Evolutionary conservation across 2,888 invertebrate genomes (phyloP), one percentile per base, ranked within the genome.

Genomic region (Sipunculus nudus): DNA sequence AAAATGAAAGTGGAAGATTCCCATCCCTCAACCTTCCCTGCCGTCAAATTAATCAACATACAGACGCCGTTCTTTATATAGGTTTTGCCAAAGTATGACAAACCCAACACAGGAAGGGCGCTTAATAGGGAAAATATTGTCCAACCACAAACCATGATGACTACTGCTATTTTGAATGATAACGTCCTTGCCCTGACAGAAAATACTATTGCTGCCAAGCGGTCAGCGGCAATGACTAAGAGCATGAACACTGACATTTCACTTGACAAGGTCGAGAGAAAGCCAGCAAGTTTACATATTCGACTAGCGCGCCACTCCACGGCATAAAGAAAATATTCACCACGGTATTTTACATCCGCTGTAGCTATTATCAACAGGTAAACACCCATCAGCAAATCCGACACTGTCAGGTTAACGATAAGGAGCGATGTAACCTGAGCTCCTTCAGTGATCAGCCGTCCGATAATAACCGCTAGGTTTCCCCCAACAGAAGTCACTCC

Each of bases 201-300:
- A 29, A 43, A 41, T 28, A 55, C 28, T 2, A 32, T 19, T 16
- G 54, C 49, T 13, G 25, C 26, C 26, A 49, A 16, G 6, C 60
- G 40, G 45, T 60, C 60, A 1, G 40, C 41, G n/a, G 49, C 28
- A 6, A 60, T 48, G 21, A 60, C 32, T 21, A 43, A 55, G 19
- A 49, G 10, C 2, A 49, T 1, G 23, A 38, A 57, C 10, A 25
- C 39, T 23, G 50, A 32, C 61, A 61, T 56, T 52, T 56, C 52
- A 13, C 32, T 40, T 1, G 39, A 23, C 5, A 52, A 10, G 52
- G 52, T 61, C 29, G 35, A 43, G 10, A 62, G 45, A 32, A 58
- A 62, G 8, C 54, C 62, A 1, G 54, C 58, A 21, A 53, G 31
- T 41, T 59, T 58, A 43, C 62, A 62, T 43, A 62, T 31, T 3